Base-by-base conservation (phyloP, 1,140 invertebrate genomes). In the Patella vulgata region DNA sequence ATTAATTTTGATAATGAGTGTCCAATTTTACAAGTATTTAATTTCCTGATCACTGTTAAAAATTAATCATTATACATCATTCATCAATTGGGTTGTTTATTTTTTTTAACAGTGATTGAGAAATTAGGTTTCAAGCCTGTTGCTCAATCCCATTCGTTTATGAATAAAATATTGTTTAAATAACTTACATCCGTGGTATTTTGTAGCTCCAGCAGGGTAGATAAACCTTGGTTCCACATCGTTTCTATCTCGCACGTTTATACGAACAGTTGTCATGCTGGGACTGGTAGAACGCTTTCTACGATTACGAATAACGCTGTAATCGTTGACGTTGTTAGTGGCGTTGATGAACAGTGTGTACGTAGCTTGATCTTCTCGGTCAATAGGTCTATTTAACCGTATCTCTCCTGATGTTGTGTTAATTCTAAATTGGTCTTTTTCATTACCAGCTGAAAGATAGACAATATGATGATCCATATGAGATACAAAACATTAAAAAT, bases 141-240 rank as follows among this genome's bases (percentile, higher is more conserved):
- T n/a, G n/a, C n/a, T n/a, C n/a, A n/a, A n/a, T n/a, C n/a, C n/a
- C n/a, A n/a, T n/a, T n/a, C n/a, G n/a, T n/a, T n/a, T n/a, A n/a
- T n/a, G n/a, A n/a, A n/a, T n/a, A n/a, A n/a, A n/a, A n/a, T 19
- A 36, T n/a, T n/a, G n/a, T n/a, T n/a, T n/a, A n/a, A 17, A 25
- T 17, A 43, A 77, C 76, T 73, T 69, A 80, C 78, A 80, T 52
- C 70, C 76, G 65, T 64, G 55, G 36, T 78, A 79, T 17, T 62
- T 31, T n/a, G 51, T 43, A 25, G 36, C 33, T 21, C 52, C 52
- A 40, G 31, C 14, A 42, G 52, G 52, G n/a, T 71, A 19, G 11
- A 59, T 54, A 56, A 81, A 81, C 5, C 36, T 46, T n/a, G 79
- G 79, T 42, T 69, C 59, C 12, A 66, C 68, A 64, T 81, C 79